phyloP scores from a whole-genome alignment of 2,797 vertebrate species.

The Jordanella pulchra region DNA sequence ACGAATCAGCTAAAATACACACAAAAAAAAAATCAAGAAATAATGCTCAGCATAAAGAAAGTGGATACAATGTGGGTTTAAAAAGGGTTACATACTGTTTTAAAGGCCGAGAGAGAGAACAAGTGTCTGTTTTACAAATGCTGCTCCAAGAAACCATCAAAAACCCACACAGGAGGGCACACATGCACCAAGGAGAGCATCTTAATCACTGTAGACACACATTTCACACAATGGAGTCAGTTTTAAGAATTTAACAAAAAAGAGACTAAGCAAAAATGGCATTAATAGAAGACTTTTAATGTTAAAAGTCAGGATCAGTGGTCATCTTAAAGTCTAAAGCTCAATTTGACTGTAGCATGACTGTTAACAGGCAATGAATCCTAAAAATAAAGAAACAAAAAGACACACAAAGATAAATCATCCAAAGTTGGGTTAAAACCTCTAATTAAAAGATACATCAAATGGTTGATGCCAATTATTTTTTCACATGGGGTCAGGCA shows the following conservation, averaged over 20 bases:
- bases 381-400: too few species aligned
- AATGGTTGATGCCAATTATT: not conserved
- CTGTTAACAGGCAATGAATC: not conserved
- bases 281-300: not conserved
- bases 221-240: not conserved
- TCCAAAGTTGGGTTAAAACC: not conserved
- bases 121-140: not conserved
- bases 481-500: not conserved
- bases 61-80: not conserved
- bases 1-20: not conserved
- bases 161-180: not conserved
- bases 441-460: not conserved
- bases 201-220: not conserved
- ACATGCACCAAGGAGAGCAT: not conserved
- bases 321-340: not conserved
- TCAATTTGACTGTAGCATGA: not conserved
- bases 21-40: not conserved
- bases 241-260: not conserved
- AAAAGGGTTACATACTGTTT: not conserved
- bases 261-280: not conserved
- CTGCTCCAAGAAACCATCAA: not conserved
- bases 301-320: not conserved
- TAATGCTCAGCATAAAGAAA: not conserved
- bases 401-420: not conserved
- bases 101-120: not conserved